Conservation (phyloP, 2,113 vertebrate species). For the Egretta garzetta region DNA sequence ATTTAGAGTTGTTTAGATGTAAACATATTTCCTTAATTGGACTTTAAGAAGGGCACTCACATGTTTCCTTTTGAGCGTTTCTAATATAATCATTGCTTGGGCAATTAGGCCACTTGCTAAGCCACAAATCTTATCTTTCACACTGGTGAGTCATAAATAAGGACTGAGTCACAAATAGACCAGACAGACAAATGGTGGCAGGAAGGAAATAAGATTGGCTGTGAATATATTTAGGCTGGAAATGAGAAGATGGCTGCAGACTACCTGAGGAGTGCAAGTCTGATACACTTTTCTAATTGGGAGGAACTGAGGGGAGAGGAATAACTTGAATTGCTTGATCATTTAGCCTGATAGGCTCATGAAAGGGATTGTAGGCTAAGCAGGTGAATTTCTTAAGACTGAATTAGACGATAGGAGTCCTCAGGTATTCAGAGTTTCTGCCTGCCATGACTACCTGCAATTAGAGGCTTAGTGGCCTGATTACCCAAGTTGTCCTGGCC, state of each 20-base stretch:
- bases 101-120: constrained; percentile 53
- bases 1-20: constrained; percentile 8
- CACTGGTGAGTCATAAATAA: constrained; percentile 55
- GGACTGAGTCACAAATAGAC: constrained; percentile 56
- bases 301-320: neutral
- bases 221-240: constrained; percentile 43
- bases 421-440: neutral
- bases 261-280: constrained; percentile 20
- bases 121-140: constrained; percentile 68
- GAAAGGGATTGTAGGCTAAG: fast-evolving
- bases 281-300: neutral
- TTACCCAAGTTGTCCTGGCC: neutral
- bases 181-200: constrained; percentile 62
- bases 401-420: neutral
- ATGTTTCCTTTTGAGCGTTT: constrained; percentile 19
- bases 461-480: neutral
- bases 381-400: neutral
- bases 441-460: neutral
- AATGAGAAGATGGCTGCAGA: constrained; percentile 3
- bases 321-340: neutral
- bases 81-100: constrained; percentile 33
- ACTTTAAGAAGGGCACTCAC: constrained; percentile 12
- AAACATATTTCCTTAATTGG: constrained; percentile 40
- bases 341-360: neutral
- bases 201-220: constrained; percentile 49